Percentiles rank a stretch among this genome's conserved stretches.
phyloP scores from a whole-genome alignment of 2,888 invertebrate species.

The Nomada ruficornis region DNA sequence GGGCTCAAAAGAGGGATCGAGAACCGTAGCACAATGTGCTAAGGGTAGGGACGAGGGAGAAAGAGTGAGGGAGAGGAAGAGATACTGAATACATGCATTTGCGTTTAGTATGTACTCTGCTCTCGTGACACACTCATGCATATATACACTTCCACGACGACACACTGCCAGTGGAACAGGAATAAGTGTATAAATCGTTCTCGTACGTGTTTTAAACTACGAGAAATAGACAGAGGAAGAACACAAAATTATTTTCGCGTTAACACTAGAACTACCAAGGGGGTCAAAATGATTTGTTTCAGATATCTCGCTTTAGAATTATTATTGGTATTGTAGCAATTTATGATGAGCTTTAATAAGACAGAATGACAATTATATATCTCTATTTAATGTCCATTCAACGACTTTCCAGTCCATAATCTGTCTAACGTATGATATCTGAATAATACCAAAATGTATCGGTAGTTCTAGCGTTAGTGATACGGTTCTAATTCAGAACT shows the following conservation, averaged over 20 bases:
- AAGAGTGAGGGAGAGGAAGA: constrained; percentile 9
- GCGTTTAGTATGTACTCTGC: constrained; percentile 29
- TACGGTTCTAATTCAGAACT: no score
- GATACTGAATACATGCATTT: constrained; percentile 49
- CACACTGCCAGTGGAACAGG: constrained; percentile 60
- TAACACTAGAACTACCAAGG: no score
- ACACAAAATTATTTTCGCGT: constrained; percentile 6
- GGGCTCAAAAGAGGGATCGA: constrained; percentile 58
- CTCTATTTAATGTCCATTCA: no score
- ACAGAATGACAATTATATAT: no score
- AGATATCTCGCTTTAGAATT: no score
- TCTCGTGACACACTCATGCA: constrained; percentile 51
- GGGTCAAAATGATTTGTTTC: no score
- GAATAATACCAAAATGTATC: no score
- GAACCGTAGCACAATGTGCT: constrained; percentile 56
- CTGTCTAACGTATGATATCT: no score
- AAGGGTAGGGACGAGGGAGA: constrained; percentile 16
- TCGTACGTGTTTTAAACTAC: constrained; percentile 40
- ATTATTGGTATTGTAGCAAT: no score
- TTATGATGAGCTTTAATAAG: no score
- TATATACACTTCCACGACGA: constrained; percentile 53
- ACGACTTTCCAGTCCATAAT: no score
- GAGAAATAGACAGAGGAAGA: constrained; percentile 2
- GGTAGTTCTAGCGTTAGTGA: background rate
- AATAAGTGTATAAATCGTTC: constrained; percentile 57